Percentiles rank a stretch among this genome's conserved stretches.
Conservation (phyloP, 2,888 invertebrate species). For the Hyppa rectilinea region DNA sequence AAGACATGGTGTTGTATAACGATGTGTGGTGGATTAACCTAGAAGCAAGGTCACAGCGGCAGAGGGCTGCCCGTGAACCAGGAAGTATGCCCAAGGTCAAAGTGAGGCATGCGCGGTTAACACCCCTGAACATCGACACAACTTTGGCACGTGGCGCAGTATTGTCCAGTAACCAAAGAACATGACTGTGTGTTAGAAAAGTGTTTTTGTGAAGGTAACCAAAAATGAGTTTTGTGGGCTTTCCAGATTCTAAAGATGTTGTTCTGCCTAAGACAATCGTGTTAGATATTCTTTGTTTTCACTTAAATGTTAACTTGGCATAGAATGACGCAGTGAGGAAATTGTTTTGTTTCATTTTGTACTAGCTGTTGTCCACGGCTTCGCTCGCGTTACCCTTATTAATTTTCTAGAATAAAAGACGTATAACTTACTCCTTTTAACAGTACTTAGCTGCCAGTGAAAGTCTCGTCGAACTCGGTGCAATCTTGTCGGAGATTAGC, state of each 20-base stretch:
- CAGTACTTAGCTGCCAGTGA: too few relatives aligned
- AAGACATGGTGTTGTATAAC: slow-evolving; percentile 14
- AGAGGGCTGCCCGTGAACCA: slow-evolving; percentile 85
- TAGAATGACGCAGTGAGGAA: background rate
- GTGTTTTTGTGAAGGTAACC: background rate
- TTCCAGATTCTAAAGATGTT: background rate
- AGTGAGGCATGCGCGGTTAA: slow-evolving; percentile 78
- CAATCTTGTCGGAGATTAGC: too few relatives aligned
- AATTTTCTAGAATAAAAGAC: too few relatives aligned
- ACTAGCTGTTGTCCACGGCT: too few relatives aligned
- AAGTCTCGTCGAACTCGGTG: too few relatives aligned
- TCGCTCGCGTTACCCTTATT: too few relatives aligned
- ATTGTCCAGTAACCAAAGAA: slow-evolving; percentile 21
- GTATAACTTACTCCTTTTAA: too few relatives aligned
- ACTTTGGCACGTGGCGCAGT: slow-evolving; percentile 72
- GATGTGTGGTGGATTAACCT: slow-evolving; percentile 79
- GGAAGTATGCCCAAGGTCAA: slow-evolving; percentile 86
- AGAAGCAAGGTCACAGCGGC: slow-evolving; percentile 74
- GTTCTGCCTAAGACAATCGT: background rate
- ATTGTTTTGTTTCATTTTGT: background rate
- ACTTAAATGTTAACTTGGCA: background rate
- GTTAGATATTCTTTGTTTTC: background rate
- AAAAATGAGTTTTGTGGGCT: background rate
- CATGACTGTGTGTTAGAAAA: background rate
- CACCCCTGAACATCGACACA: slow-evolving; percentile 64